These are phyloP conservation scores for Hoplostethus mediterraneus DNA, from an alignment of 2,797 vertebrate genomes.

Conservation along the genomic window DNA sequence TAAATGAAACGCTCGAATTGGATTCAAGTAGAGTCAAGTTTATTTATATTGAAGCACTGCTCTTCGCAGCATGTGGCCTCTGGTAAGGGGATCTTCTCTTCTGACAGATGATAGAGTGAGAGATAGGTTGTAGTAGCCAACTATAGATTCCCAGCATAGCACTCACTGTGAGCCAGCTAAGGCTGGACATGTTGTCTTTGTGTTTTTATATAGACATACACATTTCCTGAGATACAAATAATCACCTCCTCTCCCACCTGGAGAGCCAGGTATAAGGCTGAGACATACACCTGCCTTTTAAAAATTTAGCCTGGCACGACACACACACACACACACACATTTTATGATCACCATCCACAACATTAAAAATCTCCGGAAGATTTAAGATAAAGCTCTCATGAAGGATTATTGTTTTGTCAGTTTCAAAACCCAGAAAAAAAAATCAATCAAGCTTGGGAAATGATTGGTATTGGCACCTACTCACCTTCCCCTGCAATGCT, in stretches of 20 bases:
- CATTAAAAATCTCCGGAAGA: conserved; percentile 23
- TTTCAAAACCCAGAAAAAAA: conserved; percentile 58
- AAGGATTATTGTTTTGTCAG: conserved; percentile 62
- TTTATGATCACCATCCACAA: conserved; percentile 21
- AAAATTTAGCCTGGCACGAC: conserved; percentile 35
- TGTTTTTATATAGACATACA: conserved; percentile 37
- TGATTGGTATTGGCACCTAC: conserved; percentile 34
- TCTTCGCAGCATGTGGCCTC: conserved; percentile 12
- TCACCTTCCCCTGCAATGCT: conserved; percentile 33
- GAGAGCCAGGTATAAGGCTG: conserved; percentile 34
- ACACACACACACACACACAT: conserved; percentile 27
- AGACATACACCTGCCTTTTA: conserved; percentile 35
- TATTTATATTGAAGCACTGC: neutral
- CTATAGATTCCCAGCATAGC: conserved; percentile 34
- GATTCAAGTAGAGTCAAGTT: neutral
- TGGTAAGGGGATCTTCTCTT: neutral
- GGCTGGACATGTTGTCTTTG: neutral
- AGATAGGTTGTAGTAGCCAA: conserved; percentile 35
- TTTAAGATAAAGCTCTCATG: too few relatives aligned
- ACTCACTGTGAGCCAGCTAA: conserved; percentile 12
- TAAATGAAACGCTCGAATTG: conserved; percentile 6
- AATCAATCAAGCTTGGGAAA: conserved; percentile 47
- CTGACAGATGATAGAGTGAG: neutral
- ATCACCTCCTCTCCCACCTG: conserved; percentile 49
- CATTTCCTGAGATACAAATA: conserved; percentile 48